phyloP scores from a whole-genome alignment of 2,888 invertebrate species.

The Sipha maydis region DNA sequence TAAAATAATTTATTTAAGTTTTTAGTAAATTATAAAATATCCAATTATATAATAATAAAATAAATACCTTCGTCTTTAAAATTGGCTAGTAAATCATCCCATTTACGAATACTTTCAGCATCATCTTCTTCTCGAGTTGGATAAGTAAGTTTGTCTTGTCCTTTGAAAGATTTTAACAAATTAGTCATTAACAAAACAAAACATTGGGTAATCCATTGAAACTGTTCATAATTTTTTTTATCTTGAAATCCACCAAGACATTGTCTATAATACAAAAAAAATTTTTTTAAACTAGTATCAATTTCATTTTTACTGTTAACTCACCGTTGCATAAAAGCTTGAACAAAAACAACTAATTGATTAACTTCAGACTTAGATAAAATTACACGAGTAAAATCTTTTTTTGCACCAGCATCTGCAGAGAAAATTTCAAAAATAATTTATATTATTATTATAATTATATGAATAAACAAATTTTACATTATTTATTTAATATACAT shows the following conservation, averaged over 20 bases:
- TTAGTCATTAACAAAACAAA: conserved; percentile 68
- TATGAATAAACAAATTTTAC: neutral
- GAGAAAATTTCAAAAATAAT: neutral
- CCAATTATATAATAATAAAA: neutral
- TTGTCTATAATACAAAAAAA: conserved; percentile 74
- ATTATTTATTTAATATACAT: conserved; percentile 68
- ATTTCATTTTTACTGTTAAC: conserved; percentile 12
- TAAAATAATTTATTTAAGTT: neutral
- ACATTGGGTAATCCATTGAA: conserved; percentile 88
- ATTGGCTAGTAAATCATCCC: conserved; percentile 55
- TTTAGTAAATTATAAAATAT: neutral
- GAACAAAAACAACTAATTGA: conserved; percentile 52
- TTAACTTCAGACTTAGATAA: conserved; percentile 53
- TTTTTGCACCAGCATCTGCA: conserved; percentile 41
- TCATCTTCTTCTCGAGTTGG: conserved; percentile 46
- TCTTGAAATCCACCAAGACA: conserved; percentile 96
- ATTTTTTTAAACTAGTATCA: neutral
- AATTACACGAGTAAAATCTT: conserved; percentile 46
- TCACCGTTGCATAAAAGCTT: conserved; percentile 59
- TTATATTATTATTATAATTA: too few relatives aligned
- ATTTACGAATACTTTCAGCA: conserved; percentile 51
- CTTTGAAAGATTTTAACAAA: conserved; percentile 58
- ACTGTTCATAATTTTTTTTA: conserved; percentile 90
- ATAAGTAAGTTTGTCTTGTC: conserved; percentile 52
- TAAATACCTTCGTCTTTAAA: conserved; percentile 54